A percentile compares a stretch with the other conserved stretches of the same genome.
These are phyloP conservation scores for Probaryconus sp. DNA, from an alignment of 1,140 invertebrate genomes.

Conservation along the genomic window DNA sequence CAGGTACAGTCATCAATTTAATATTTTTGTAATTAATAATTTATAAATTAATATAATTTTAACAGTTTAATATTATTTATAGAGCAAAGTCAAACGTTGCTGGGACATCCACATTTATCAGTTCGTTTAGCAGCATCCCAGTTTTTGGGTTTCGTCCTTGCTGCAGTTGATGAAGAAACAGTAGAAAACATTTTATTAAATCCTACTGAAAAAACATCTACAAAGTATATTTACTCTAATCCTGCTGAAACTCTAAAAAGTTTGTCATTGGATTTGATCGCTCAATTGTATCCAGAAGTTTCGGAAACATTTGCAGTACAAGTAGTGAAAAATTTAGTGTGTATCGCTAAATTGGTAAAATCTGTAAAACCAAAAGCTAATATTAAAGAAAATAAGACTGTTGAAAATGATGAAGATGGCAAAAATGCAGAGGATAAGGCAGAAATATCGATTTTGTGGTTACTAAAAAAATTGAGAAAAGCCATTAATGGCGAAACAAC, in stretches of 20 bases:
- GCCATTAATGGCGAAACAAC: constrained; percentile 86
- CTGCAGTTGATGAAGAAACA: constrained; percentile 81
- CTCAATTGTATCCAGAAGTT: constrained; percentile 83
- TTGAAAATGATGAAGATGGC: constrained; percentile 68
- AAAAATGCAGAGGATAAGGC: constrained; percentile 65
- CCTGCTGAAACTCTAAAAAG: constrained; percentile 81
- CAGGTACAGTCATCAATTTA: constrained; percentile 72
- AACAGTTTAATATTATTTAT: constrained; percentile 53
- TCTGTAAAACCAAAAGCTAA: constrained; percentile 72
- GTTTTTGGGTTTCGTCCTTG: constrained; percentile 85
- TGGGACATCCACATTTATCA: constrained; percentile 84
- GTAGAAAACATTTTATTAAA: constrained; percentile 77
- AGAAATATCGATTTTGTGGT: constrained; percentile 80
- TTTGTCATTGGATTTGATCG: constrained; percentile 85
- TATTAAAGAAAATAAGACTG: constrained; percentile 44
- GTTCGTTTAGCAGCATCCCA: constrained; percentile 87
- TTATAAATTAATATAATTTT: constrained; percentile 14
- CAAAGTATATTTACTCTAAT: constrained; percentile 81
- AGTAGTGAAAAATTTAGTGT: constrained; percentile 86
- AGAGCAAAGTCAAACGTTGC: constrained; percentile 78
- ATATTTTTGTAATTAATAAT: background rate
- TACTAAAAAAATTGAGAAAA: constrained; percentile 83
- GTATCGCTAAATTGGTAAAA: constrained; percentile 82
- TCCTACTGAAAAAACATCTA: constrained; percentile 57
- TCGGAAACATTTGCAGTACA: constrained; percentile 82